Base-by-base conservation (phyloP, 2,113 vertebrate species). In the Hassar affinis region DNA sequence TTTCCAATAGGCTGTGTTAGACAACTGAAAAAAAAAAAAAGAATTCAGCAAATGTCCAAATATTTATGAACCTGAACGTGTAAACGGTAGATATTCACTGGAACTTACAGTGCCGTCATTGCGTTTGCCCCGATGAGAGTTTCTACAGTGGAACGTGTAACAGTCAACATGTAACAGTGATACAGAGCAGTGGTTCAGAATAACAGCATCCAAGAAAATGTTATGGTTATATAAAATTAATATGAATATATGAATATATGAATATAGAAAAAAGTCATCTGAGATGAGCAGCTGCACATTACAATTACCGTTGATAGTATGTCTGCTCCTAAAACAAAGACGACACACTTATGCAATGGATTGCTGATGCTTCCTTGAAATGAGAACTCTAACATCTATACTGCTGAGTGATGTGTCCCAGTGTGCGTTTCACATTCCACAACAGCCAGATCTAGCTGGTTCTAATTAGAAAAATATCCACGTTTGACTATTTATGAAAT, bases 61-160 rank as follows among this genome's bases (percentile, higher is more conserved):
- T 14, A 71, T 25, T 64, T 18, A 64, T 35, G 17, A 18, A 64
- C 15, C 14, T 30, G 14, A 64, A 11, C 4, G 5, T 25, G 22
- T 47, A 14, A n/a, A 47, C 42, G 11, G 17, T 74, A 75, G 5
- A 45, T 69, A 45, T 69, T n/a, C 49, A 35, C 45, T 8, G 12
- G 6, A 22, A 92, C 93, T 93, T 81, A 94, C 94, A 90, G 94
- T 82, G 93, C 66, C 93, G 94, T 95, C 68, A 88, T 86, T 87
- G 82, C 66, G 61, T 52, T 54, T 54, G 84, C 45, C 76, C 78
- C 74, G 66, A 1, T 74, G 77, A 81, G 18, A 54, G 6, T 51
- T 80, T 69, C 87, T 88, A 66, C 9, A 77, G 49, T 68, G 18
- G n/a, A 51, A 38, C 84, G 17, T 49, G n/a, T 10, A 6, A 59